phyloP scores from a whole-genome alignment of 1,140 invertebrate species.

The Drosophila ironensis region DNA sequence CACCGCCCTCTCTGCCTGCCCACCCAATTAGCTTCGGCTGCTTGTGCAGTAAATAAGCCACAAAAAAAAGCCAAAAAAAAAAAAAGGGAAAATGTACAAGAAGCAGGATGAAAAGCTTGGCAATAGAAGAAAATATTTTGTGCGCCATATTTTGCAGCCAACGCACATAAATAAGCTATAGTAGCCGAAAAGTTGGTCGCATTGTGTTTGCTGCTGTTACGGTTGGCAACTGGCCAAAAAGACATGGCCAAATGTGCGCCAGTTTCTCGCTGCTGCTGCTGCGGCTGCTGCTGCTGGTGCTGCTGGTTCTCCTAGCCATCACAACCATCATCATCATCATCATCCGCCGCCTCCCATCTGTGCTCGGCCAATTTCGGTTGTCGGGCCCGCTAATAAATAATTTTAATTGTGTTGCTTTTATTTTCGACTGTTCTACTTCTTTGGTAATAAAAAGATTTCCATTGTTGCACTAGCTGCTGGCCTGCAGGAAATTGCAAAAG shows the following conservation, averaged over 20 bases:
- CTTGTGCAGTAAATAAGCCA: conserved; percentile 48
- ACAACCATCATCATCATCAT: no score
- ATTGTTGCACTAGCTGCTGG: conserved; percentile 43
- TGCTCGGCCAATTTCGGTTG: conserved; percentile 53
- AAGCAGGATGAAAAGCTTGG: conserved; percentile 18
- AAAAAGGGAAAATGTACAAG: background rate
- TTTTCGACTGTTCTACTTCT: conserved; percentile 48
- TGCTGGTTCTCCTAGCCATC: conserved; percentile 29
- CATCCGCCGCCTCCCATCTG: conserved; percentile 15
- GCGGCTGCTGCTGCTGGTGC: no score
- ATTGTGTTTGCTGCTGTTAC: conserved; percentile 44
- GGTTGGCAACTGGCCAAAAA: conserved; percentile 74
- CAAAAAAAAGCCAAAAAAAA: background rate
- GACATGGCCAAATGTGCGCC: conserved; percentile 75
- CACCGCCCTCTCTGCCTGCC: background rate
- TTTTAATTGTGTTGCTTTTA: conserved; percentile 73
- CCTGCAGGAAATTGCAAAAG: conserved; percentile 18
- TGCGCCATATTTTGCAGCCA: conserved; percentile 74
- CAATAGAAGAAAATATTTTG: conserved; percentile 45
- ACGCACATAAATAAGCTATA: conserved; percentile 77
- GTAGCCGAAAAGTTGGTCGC: conserved; percentile 56
- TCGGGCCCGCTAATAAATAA: conserved; percentile 70
- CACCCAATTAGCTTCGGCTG: conserved; percentile 51
- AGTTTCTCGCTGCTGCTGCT: conserved; percentile 8
- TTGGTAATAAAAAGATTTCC: conserved; percentile 50